phyloP scores from a whole-genome alignment of 2,113 vertebrate genomes.

The Notechis scutatus region DNA sequence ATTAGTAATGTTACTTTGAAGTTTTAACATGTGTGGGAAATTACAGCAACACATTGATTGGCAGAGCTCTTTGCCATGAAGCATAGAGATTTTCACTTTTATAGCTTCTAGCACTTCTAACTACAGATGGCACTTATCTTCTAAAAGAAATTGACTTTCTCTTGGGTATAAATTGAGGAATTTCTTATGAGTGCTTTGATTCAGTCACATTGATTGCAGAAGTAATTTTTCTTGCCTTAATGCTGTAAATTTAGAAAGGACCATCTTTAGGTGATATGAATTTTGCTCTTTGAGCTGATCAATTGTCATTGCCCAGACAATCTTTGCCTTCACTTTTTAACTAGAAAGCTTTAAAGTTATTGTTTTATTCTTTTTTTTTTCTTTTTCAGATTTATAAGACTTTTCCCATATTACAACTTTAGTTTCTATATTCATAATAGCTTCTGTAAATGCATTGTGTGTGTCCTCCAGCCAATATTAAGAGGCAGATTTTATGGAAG shows the following conservation, averaged over 20 bases:
- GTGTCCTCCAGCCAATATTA: not conserved
- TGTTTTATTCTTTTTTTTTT: not conserved
- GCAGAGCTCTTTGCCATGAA: not conserved
- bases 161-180: conserved; percentile 14
- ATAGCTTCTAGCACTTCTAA: not conserved
- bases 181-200: conserved; percentile 20
- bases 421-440: not conserved
- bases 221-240: not conserved
- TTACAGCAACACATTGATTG: not conserved
- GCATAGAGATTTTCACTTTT: not conserved
- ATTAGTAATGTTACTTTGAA: not conserved
- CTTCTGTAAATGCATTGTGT: not conserved
- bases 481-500: not conserved
- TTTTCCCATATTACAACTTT: not conserved
- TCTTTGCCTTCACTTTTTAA: not conserved
- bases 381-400: not conserved
- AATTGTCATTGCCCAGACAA: not conserved
- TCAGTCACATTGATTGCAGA: conserved; percentile 26
- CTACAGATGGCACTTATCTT: conserved; percentile 5
- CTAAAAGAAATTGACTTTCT: conserved; percentile 11
- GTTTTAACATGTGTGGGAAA: not conserved
- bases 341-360: not conserved
- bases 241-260: conserved; percentile 4
- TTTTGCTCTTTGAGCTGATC: not conserved
- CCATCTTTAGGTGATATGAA: not conserved